Evolutionary conservation across 2,888 invertebrate species (phyloP).

Genomic region (Pollenia labialis): DNA sequence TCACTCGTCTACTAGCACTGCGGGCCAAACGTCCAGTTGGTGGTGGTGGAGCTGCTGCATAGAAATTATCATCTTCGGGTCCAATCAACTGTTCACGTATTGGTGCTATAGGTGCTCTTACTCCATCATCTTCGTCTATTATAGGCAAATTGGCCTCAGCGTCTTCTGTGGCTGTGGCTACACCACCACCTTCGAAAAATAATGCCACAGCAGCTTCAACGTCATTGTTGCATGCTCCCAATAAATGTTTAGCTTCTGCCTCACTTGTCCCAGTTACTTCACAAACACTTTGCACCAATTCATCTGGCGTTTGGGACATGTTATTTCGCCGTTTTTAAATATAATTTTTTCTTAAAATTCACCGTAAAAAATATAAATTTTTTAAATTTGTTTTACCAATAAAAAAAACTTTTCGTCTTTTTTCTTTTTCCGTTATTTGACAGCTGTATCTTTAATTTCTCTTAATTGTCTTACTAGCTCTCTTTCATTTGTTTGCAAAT

Average conservation of each 20-base stretch:
- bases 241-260: slow-evolving; percentile 79
- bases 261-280: slow-evolving; percentile 81
- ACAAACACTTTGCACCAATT: slow-evolving; percentile 79
- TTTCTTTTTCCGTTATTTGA: slow-evolving; percentile 46
- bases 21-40: slow-evolving; percentile 77
- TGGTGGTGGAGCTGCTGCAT: slow-evolving; percentile 75
- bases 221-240: slow-evolving; percentile 81
- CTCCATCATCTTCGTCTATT: slow-evolving; percentile 78
- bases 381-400: slow-evolving; percentile 54
- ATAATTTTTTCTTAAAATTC: background rate
- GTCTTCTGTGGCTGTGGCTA: slow-evolving; percentile 62
- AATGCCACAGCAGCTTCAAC: slow-evolving; percentile 82
- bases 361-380: slow-evolving; percentile 27
- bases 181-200: slow-evolving; percentile 80
- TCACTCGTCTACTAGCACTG: slow-evolving; percentile 78
- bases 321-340: slow-evolving; percentile 34
- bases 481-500: slow-evolving; percentile 12
- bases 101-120: slow-evolving; percentile 83
- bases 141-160: slow-evolving; percentile 69
- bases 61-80: slow-evolving; percentile 83
- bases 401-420: slow-evolving; percentile 43
- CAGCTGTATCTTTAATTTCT: slow-evolving; percentile 41
- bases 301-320: slow-evolving; percentile 74
- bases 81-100: slow-evolving; percentile 82
- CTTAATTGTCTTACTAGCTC: slow-evolving; percentile 1